Evolutionary conservation across 1,140 invertebrate species (phyloP).

Genomic region (Onthophagus taurus): DNA sequence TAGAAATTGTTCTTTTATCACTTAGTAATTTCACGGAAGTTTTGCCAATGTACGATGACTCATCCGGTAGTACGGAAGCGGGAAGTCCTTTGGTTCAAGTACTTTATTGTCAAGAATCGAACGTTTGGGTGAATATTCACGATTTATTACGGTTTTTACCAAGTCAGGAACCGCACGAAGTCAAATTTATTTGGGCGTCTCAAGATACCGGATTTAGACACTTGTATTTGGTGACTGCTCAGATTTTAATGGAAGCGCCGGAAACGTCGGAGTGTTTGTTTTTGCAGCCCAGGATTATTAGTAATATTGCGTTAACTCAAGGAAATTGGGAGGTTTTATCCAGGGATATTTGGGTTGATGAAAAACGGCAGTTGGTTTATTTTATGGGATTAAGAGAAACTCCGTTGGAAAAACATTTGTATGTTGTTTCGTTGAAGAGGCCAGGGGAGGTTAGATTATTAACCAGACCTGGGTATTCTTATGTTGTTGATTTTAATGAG

Average conservation of each 20-base stretch:
- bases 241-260: slow-evolving; percentile 39
- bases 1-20: slow-evolving; percentile 66
- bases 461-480: slow-evolving; percentile 66
- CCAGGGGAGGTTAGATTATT: slow-evolving; percentile 60
- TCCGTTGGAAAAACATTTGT: slow-evolving; percentile 74
- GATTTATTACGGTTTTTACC: slow-evolving; percentile 81
- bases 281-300: slow-evolving; percentile 48
- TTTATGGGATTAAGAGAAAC: slow-evolving; percentile 72
- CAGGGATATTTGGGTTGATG: slow-evolving; percentile 69
- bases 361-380: slow-evolving; percentile 60
- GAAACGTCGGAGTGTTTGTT: slow-evolving; percentile 44
- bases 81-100: slow-evolving; percentile 45
- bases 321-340: slow-evolving; percentile 79
- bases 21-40: slow-evolving; percentile 64
- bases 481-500: slow-evolving; percentile 70
- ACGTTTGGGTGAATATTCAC: slow-evolving; percentile 86
- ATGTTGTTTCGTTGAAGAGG: slow-evolving; percentile 61
- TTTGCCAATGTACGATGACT: slow-evolving; percentile 42
- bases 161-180: slow-evolving; percentile 41
- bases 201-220: slow-evolving; percentile 89
- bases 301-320: slow-evolving; percentile 61
- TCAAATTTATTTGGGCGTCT: slow-evolving; percentile 84
- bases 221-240: slow-evolving; percentile 67
- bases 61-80: slow-evolving; percentile 18
- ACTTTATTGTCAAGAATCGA: slow-evolving; percentile 59